Base-by-base conservation (phyloP, 2,888 invertebrate genomes). In the Patella caerulea region DNA sequence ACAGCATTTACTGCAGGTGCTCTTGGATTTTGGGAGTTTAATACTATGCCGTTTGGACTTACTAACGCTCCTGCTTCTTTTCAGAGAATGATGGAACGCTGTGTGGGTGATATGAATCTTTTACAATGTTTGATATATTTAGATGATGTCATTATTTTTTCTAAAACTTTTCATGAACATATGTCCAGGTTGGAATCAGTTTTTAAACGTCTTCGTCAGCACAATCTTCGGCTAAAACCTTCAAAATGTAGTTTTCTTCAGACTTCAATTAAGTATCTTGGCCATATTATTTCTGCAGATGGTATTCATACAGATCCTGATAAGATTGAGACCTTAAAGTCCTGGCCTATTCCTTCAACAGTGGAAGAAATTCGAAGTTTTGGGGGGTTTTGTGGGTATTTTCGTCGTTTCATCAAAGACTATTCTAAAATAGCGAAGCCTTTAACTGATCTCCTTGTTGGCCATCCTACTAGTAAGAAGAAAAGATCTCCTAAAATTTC, bases 191-290 rank as follows among this genome's bases (percentile, higher is more conserved):
- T n/a, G n/a, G n/a, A n/a, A 24, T 24, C 24, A 24, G 24, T 24
- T 24, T 24, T 24, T 24, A 24, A 24, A 24, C 24, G 24, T 24
- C 24, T 24, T 24, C 24, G 24, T 24, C 24, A 24, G 1, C 24
- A 24, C 1, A 24, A 24, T 29, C 65, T 84, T 11, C 79, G 72
- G n/a, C 70, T 82, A 11, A 81, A 85, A 29, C 79, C 81, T 12
- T 55, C 75, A n/a, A 85, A 82, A 73, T 85, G 84, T 76, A 72
- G 79, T n/a, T 80, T 81, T 79, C 76, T 77, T 54, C 34, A 77
- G 4, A 72, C 71, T 7, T 59, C 78, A 17, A 82, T 83, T 12
- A 70, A 75, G 19, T 83, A 80, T 71, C 54, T 82, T 12, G 83
- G 85, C 1, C 82, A 85, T 56, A 73, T 70, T 15, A 78, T 59